Base-by-base conservation (phyloP, 2,888 invertebrate genomes). In the Philopedon plagiatum region DNA sequence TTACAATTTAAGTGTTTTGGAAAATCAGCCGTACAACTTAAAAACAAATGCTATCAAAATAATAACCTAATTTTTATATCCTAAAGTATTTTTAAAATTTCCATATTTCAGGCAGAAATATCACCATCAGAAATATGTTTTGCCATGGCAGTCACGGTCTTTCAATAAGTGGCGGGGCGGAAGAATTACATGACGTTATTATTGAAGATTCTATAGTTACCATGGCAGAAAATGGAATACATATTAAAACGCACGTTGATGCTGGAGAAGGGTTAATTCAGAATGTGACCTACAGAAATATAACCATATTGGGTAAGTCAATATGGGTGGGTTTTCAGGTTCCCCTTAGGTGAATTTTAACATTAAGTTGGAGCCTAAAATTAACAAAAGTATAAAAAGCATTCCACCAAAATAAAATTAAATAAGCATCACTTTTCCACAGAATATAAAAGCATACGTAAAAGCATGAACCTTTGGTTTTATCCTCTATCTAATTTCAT, bases 121-220 rank as follows among this genome's bases (percentile, higher is more conserved):
- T 72, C 9, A 64, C 58, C 2, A 46, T 75, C 11, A 63, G 57
- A 39, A 68, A 69, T 15, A 56, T 68, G 57, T 37, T 51, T 23
- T 75, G 75, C 37, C 61, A 68, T 41, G 73, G 71, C 23, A 73
- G 75, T 9, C 75, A 75, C 37, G 75, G 75, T 5, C 34, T 73
- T 18, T 70, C 69, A 2, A 39, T 72, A 41, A 72, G 66, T 5
- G 72, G 51, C 1, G 58, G 21, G 11, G 62, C 15, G 11, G 7
- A 5, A 15, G 34, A 13, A 1, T 18, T 61, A 13, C 49, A 72
- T 44, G 56, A 75, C 32, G 57, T 73, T 41, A n/a, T 60, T 9
- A 44, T 75, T n/a, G 67, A 58, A 44, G 49, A 73, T 34, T 63
- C 70, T 5, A 19, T 71, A 19, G 46, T 75, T 13, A 34, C 64